A percentile compares a stretch with the other conserved stretches of the same genome.
These are phyloP conservation scores for Ptyas mucosa DNA, from an alignment of 2,113 vertebrate species.

Conservation along the genomic window DNA sequence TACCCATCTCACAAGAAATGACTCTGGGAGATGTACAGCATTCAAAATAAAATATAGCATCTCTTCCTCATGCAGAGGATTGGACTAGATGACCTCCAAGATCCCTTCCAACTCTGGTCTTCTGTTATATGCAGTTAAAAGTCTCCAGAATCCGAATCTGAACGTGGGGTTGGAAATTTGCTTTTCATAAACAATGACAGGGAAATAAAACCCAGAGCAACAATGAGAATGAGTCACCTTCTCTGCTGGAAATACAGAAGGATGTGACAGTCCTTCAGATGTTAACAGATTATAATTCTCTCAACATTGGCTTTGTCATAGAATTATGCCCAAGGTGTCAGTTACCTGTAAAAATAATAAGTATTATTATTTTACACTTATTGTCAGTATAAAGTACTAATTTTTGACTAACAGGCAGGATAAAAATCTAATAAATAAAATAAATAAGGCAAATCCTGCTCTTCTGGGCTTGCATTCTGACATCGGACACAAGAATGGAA, in stretches of 20 bases:
- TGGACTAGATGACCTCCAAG: background rate
- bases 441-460: background rate
- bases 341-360: background rate
- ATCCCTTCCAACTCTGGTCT: background rate
- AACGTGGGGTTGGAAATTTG: background rate
- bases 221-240: background rate
- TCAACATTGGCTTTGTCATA: background rate
- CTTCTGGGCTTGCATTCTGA: background rate
- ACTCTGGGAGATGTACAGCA: too few relatives aligned
- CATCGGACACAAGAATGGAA: background rate
- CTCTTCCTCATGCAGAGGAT: background rate
- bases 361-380: background rate
- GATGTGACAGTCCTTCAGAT: background rate
- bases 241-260: background rate
- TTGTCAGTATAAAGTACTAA: background rate
- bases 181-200: background rate
- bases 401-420: background rate
- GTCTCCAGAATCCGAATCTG: background rate
- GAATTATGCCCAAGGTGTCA: background rate
- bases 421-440: background rate
- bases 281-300: background rate
- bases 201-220: background rate
- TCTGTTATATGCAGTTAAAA: background rate
- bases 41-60: too few relatives aligned
- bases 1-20: too few relatives aligned